Base-by-base conservation (phyloP, 2,888 invertebrate genomes). In the Protonemura montana region DNA sequence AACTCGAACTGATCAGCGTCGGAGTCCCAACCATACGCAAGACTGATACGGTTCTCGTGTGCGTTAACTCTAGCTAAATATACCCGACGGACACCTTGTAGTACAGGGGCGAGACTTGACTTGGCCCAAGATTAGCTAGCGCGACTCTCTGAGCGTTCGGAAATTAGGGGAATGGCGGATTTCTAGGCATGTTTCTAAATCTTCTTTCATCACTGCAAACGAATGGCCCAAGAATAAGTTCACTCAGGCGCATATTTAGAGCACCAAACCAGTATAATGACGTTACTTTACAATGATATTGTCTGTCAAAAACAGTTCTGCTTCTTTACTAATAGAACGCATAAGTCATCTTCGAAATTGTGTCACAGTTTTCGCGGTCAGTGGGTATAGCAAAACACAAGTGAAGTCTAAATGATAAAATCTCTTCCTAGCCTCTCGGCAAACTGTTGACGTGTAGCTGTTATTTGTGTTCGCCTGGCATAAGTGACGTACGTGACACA, bases 401-500 rank as follows among this genome's bases (percentile, higher is more conserved):
- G 59, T 21, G 21, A 7, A 59, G 16, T 59, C 59, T 21, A 3
- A 21, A 10, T 16, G 59, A 59, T 59, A 10, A 59, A 59, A 59
- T 21, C 59, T 59, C 59, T 59, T 59, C 59, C 59, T 13, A 59
- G 35, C 21, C 59, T 10, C 59, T 59, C 59, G 2, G 59, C 59
- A 21, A 10, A 21, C 21, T 59, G 59, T 59, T 59, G 59, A 59
- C 59, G 59, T 59, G 59, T 10, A 59, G 59, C 59, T 59, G 59
- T 59, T 59, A 59, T 59, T 59, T 59, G 59, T 59, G 59, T 59
- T 59, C 59, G 59, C 59, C 21, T 59, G 16, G 59, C 59, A 2
- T 2, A 59, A 59, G 59, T 59, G 59, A 59, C 59, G 59, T 59
- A 59, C 59, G 59, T 59, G 59, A 59, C 59, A 59, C 59, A 59